Conservation (phyloP, 2,797 vertebrate genomes). For the Prionace glauca region DNA sequence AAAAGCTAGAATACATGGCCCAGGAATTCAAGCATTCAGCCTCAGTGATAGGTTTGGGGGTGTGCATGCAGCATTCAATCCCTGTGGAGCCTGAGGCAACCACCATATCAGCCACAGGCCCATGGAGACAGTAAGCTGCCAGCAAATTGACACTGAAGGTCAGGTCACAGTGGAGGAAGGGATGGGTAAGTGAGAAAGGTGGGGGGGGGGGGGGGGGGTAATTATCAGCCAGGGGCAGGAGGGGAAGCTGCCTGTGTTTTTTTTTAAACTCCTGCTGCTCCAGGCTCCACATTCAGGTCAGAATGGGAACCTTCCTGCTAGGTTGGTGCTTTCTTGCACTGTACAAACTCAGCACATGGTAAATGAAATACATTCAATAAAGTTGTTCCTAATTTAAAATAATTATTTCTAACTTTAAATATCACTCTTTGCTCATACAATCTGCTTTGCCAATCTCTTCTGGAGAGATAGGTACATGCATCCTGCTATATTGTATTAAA, state of each 20-base stretch:
- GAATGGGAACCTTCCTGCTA: not conserved
- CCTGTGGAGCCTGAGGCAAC: not conserved
- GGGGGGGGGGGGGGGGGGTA: too few species aligned
- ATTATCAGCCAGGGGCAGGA: too few species aligned
- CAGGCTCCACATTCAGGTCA: not conserved
- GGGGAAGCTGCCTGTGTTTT: not conserved
- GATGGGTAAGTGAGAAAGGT: not conserved
- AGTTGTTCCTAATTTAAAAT: not conserved
- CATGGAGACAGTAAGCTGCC: not conserved
- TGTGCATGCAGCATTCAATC: not conserved
- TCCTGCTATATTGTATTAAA: not conserved
- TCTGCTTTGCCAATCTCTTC: not conserved
- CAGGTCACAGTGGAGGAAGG: too few species aligned
- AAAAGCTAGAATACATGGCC: not conserved
- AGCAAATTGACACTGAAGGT: not conserved
- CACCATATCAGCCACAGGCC: not conserved
- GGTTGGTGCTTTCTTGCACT: not conserved
- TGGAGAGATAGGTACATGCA: not conserved
- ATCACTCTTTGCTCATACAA: not conserved
- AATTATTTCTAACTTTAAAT: not conserved
- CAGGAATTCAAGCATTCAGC: not conserved
- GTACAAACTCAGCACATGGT: not conserved
- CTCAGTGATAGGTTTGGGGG: not conserved
- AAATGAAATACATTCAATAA: not conserved
- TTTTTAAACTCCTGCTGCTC: not conserved